Conservation (phyloP, 2,113 vertebrate species). For the Pelecanus crispus region DNA sequence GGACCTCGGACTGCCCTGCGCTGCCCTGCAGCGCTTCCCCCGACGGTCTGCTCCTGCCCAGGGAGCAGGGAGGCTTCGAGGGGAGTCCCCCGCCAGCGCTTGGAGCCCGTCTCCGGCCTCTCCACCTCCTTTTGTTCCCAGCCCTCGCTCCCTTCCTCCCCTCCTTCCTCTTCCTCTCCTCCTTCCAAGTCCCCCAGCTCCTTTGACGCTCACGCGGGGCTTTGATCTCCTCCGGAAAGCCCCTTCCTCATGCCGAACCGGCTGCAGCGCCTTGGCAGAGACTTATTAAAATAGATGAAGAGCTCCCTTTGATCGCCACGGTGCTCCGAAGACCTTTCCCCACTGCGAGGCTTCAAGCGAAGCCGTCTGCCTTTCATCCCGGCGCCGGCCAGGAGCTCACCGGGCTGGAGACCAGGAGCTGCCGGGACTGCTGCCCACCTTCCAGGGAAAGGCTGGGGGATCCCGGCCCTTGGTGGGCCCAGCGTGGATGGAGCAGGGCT, state of each 20-base stretch:
- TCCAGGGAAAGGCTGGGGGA: background rate
- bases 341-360: background rate
- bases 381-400: background rate
- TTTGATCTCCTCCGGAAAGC: constrained; percentile 36
- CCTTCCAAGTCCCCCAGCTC: background rate
- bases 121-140: background rate
- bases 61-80: background rate
- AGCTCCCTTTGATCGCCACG: constrained; percentile 13
- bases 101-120: background rate
- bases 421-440: background rate
- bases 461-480: background rate
- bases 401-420: background rate
- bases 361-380: background rate
- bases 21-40: background rate
- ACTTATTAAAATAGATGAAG: constrained; percentile 15
- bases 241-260: background rate
- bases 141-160: background rate
- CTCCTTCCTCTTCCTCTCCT: background rate
- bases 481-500: rapidly evolving
- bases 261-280: background rate
- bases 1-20: rapidly evolving
- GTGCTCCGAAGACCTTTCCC: background rate
- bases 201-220: background rate
- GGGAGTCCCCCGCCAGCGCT: rapidly evolving
- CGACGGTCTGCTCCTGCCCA: rapidly evolving